Conservation (phyloP, 2,797 vertebrate genomes). For the Heliangelus exortis region DNA sequence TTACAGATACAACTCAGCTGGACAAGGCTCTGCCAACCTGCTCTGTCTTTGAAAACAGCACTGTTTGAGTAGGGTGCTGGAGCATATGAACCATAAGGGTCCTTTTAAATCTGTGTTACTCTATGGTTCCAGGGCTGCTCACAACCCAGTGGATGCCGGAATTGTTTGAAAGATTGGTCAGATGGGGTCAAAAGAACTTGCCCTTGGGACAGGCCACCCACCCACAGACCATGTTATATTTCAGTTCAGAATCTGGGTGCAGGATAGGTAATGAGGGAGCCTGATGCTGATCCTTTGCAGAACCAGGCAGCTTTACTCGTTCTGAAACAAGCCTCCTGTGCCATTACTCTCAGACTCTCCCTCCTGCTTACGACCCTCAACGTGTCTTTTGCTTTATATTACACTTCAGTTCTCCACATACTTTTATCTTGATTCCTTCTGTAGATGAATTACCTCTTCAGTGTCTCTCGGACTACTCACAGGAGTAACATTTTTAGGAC, state of each 20-base stretch:
- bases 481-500: neutral
- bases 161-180: neutral
- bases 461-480: neutral
- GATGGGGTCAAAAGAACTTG: neutral
- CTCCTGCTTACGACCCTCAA: neutral
- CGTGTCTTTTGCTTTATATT: neutral
- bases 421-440: neutral
- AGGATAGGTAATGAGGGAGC: neutral
- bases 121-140: neutral
- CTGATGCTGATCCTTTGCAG: neutral
- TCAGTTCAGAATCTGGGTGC: neutral
- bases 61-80: neutral
- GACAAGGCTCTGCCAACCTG: neutral
- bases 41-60: neutral
- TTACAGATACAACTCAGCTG: neutral
- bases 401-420: neutral
- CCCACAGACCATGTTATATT: neutral
- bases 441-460: neutral
- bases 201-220: neutral
- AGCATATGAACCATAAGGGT: neutral
- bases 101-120: neutral
- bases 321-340: neutral
- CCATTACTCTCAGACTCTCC: neutral
- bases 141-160: neutral
- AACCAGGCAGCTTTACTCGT: neutral